Percentiles rank a stretch among this genome's conserved stretches.
These are phyloP conservation scores for Neogobius melanostomus DNA, from an alignment of 2,113 vertebrate species.

Conservation along the genomic window DNA sequence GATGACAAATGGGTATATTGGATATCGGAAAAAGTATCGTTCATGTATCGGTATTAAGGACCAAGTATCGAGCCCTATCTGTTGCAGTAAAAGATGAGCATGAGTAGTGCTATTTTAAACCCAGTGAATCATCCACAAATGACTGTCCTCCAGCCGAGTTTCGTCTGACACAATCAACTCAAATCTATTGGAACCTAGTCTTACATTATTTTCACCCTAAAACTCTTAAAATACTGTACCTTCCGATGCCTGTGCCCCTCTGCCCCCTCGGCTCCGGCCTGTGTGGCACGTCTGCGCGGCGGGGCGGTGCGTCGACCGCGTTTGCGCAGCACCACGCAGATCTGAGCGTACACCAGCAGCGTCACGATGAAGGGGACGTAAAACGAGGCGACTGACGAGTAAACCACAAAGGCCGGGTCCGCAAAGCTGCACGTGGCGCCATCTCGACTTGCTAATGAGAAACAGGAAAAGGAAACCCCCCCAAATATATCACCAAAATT, in stretches of 20 bases:
- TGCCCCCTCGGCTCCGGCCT: slow-evolving; percentile 17
- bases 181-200: not conserved
- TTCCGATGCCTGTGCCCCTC: slow-evolving; percentile 60
- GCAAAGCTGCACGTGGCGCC: slow-evolving; percentile 75
- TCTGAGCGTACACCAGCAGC: slow-evolving; percentile 78
- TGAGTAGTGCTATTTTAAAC: no score
- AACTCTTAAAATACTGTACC: slow-evolving; percentile 30
- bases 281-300: slow-evolving; percentile 46
- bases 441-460: slow-evolving; percentile 57
- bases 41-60: no score
- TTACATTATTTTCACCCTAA: not conserved
- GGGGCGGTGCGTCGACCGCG: slow-evolving; percentile 73
- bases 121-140: no score
- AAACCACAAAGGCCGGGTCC: slow-evolving; percentile 78
- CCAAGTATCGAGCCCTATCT: no score
- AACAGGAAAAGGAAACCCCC: not conserved
- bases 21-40: no score
- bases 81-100: no score
- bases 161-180: no score
- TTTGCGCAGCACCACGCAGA: slow-evolving; percentile 77
- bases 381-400: slow-evolving; percentile 80
- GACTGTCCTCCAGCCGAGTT: no score
- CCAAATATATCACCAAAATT: no score
- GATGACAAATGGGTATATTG: no score
- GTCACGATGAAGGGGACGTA: slow-evolving; percentile 81